Evolutionary conservation across 2,888 invertebrate species (phyloP).

Genomic region (Auanema freiburgensis): DNA sequence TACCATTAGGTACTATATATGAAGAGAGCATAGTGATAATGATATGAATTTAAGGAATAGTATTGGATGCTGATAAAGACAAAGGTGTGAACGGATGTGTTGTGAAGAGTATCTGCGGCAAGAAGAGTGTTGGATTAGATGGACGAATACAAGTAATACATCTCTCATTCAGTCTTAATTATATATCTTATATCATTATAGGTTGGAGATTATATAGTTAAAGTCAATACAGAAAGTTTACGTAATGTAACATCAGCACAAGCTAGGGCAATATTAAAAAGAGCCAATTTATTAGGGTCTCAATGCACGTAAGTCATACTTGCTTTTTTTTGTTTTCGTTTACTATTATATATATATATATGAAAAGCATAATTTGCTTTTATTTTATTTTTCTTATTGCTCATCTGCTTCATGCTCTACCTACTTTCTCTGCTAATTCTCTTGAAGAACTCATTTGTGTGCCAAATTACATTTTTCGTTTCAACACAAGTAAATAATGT

Average conservation of each 20-base stretch:
- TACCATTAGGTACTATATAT: conserved; percentile 71
- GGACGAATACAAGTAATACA: conserved; percentile 69
- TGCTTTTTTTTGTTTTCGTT: conserved; percentile 6
- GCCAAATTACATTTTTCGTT: too few species aligned
- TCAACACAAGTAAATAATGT: too few species aligned
- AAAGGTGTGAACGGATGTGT: conserved; percentile 71
- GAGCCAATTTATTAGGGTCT: conserved; percentile 70
- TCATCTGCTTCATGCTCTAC: neutral
- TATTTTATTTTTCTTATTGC: neutral
- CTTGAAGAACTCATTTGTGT: too few species aligned
- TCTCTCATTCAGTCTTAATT: neutral
- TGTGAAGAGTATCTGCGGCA: conserved; percentile 68
- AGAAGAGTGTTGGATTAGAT: conserved; percentile 71
- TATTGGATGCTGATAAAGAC: conserved; percentile 70
- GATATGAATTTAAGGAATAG: conserved; percentile 71
- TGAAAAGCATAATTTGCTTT: neutral
- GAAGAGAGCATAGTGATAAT: too few species aligned
- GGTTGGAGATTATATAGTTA: conserved; percentile 71
- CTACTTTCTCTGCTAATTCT: too few species aligned
- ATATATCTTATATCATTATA: conserved; percentile 15
- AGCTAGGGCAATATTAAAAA: conserved; percentile 70
- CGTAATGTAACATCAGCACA: conserved; percentile 71
- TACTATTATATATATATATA: neutral
- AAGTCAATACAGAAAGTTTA: conserved; percentile 72
- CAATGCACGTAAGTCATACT: conserved; percentile 70